Conservation (phyloP, 2,113 vertebrate species). For the Ibidorhyncha struthersii region DNA sequence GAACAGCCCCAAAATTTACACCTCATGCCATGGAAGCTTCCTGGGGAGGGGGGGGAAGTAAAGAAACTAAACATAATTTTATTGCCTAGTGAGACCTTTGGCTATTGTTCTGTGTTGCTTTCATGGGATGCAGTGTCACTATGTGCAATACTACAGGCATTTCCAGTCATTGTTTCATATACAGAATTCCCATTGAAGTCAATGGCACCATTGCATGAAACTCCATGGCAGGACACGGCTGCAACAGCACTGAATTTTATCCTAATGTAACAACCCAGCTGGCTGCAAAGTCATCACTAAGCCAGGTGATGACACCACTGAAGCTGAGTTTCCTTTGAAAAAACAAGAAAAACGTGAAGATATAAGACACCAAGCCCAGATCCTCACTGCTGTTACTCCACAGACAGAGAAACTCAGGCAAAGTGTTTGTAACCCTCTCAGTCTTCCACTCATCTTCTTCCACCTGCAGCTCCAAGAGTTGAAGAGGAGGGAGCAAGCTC, state of each 20-base stretch:
- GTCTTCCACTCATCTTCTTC: neutral
- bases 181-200: neutral
- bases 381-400: neutral
- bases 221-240: neutral
- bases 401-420: neutral
- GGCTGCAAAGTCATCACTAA: neutral
- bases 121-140: slow-evolving; percentile 8
- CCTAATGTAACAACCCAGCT: neutral
- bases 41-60: neutral
- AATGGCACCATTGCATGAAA: neutral
- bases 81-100: neutral
- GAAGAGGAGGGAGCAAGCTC: neutral
- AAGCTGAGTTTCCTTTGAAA: neutral
- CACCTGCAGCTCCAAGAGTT: neutral
- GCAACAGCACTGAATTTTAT: neutral
- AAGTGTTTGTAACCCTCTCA: neutral
- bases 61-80: neutral
- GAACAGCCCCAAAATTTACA: neutral
- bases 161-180: slow-evolving; percentile 35
- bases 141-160: neutral
- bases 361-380: neutral
- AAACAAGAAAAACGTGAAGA: neutral
- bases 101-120: slow-evolving; percentile 32
- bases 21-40: neutral
- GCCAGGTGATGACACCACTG: neutral